Conservation (phyloP, 2,888 invertebrate genomes). For the Drosophila subsilvestris region DNA sequence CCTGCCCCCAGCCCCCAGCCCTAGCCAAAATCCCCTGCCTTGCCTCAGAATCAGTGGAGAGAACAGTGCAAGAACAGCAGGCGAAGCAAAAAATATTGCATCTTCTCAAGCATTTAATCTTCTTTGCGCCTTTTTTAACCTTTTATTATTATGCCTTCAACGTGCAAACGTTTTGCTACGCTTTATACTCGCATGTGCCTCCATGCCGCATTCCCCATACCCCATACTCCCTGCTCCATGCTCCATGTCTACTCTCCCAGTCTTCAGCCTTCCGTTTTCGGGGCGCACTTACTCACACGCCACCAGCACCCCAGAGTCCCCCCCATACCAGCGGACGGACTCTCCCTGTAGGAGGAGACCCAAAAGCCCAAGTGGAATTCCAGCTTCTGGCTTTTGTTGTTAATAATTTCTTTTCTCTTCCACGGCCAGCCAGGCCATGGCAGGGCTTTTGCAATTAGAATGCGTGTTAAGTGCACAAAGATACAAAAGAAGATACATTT, state of each 20-base stretch:
- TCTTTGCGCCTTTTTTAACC: slow-evolving; percentile 81
- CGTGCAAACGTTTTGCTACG: slow-evolving; percentile 80
- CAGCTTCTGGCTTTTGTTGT: slow-evolving; percentile 71
- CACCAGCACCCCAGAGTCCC: slow-evolving; percentile 26
- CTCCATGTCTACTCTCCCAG: slow-evolving; percentile 7
- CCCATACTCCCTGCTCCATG: slow-evolving; percentile 9
- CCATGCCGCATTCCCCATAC: background rate
- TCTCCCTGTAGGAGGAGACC: slow-evolving; percentile 35
- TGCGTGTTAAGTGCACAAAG: slow-evolving; percentile 81
- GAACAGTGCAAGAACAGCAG: slow-evolving; percentile 34
- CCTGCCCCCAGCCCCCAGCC: slow-evolving; percentile 63
- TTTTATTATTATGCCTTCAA: slow-evolving; percentile 81
- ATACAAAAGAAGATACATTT: slow-evolving; percentile 49
- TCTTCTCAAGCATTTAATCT: slow-evolving; percentile 81
- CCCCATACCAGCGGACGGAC: too few species aligned
- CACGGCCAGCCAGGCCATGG: slow-evolving; percentile 42
- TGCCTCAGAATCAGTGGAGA: slow-evolving; percentile 8
- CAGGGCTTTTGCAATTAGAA: slow-evolving; percentile 82
- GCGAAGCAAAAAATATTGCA: slow-evolving; percentile 72
- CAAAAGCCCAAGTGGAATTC: slow-evolving; percentile 49
- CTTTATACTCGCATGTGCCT: slow-evolving; percentile 57
- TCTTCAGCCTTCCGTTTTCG: slow-evolving; percentile 64
- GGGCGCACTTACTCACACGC: slow-evolving; percentile 78
- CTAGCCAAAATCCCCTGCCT: slow-evolving; percentile 37
- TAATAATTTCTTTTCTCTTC: slow-evolving; percentile 77